Evolutionary conservation across 2,113 vertebrate genomes (phyloP), one percentile per base, ranked within the genome.

Genomic region (Azemiops feae): DNA sequence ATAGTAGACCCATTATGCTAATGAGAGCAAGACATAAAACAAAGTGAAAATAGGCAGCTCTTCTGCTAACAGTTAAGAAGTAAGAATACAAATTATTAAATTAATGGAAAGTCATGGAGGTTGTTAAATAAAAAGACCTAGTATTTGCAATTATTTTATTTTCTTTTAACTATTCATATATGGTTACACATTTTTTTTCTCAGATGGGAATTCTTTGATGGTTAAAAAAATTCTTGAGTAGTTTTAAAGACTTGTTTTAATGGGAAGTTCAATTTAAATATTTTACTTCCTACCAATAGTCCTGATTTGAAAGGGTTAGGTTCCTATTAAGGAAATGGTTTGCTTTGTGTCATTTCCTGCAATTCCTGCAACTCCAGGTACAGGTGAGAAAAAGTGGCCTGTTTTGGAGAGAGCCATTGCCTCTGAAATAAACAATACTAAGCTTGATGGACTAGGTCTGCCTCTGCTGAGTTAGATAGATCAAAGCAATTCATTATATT

Each of bases 1-100:
- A 93, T 94, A 0, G 0, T 87, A 95, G 39, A n/a, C n/a, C 30
- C 3, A 92, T 87, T 95, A 94, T 69, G 92, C 94, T 25, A 96
- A 94, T 53, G 25, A 95, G 34, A 95, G 95, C n/a, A 94, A 93
- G 1, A 54, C 9, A 85, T 86, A 92, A 95, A 93, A 89, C 34
- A 93, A 94, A 91, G 45, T 27, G 60, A 58, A 96, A 95, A 94
- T 27, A 50, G 50, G 55, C 12, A 90, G 85, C 89, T 93, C 12
- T 23, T 87, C 20, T 93, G 3, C 88, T 91, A 81, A 89, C 0
- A 89, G 45, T 94, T 93, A 95, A 91, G 25, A 94, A 92, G 23
- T 3, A 93, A 6, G n/a, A 92, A 60, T 89, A 91, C 0, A 87
- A 87, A 96, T 91, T 95, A 91, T 92, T 92, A 94, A 88, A 95